Conservation (phyloP, 2,888 invertebrate species). For the Unio delphinus region DNA sequence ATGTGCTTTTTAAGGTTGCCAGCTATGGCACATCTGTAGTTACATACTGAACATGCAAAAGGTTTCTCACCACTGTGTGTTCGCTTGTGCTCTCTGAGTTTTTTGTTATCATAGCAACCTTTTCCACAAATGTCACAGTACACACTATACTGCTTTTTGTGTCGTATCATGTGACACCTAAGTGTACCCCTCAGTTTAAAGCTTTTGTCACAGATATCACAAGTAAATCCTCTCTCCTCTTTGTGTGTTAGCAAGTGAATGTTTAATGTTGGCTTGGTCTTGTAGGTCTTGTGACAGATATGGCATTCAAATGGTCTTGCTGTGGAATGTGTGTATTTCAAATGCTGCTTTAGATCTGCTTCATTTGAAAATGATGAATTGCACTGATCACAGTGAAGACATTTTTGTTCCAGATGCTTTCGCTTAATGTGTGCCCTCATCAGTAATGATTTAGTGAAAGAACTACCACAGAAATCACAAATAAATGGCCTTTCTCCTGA, state of each 20-base stretch:
- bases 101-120: conserved; percentile 26
- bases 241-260: conserved; percentile 27
- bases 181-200: conserved; percentile 25
- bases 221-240: conserved; percentile 20
- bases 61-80: conserved; percentile 33
- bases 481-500: conserved; percentile 17
- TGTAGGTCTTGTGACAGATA: conserved; percentile 33
- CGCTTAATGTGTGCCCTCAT: conserved; percentile 18
- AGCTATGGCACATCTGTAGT: conserved; percentile 21
- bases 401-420: conserved; percentile 16
- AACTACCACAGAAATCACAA: conserved; percentile 29
- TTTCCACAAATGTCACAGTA: conserved; percentile 33
- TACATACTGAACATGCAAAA: conserved; percentile 23
- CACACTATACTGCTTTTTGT: conserved; percentile 28
- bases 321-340: conserved; percentile 18
- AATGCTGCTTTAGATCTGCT: conserved; percentile 24
- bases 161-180: conserved; percentile 21
- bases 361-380: conserved; percentile 14
- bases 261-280: conserved; percentile 22
- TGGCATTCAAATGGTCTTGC: conserved; percentile 31
- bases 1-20: conserved; percentile 30
- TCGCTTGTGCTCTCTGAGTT: conserved; percentile 19
- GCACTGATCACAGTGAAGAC: conserved; percentile 27
- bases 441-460: conserved; percentile 19
- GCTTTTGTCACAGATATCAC: conserved; percentile 23